phyloP scores from a whole-genome alignment of 2,888 invertebrate species.

The Melanostoma mellinum region DNA sequence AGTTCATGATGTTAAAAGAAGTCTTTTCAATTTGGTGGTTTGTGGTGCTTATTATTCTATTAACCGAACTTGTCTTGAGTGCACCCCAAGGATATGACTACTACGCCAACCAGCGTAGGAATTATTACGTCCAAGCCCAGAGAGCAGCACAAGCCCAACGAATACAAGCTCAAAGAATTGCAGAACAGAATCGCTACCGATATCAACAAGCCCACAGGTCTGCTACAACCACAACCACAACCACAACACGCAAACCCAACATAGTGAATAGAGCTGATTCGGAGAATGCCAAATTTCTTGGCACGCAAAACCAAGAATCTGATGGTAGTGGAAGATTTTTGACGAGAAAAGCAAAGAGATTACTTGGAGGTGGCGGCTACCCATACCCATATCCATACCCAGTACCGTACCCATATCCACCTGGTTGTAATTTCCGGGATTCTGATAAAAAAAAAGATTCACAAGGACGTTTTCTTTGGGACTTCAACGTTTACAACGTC shows the following conservation, averaged over 20 bases:
- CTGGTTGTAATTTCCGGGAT: slow-evolving; percentile 49
- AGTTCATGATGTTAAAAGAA: slow-evolving; percentile 16
- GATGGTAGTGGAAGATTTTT: slow-evolving; percentile 30
- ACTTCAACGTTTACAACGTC: slow-evolving; percentile 80
- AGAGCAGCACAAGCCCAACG: slow-evolving; percentile 48
- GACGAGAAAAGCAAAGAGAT: slow-evolving; percentile 56
- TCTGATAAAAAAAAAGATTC: slow-evolving; percentile 69
- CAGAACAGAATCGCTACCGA: slow-evolving; percentile 35
- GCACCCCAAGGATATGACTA: slow-evolving; percentile 63
- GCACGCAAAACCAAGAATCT: slow-evolving; percentile 78
- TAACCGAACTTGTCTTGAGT: slow-evolving; percentile 45
- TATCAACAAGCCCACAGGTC: slow-evolving; percentile 22
- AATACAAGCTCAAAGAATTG: slow-evolving; percentile 25
- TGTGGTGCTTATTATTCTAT: slow-evolving; percentile 39
- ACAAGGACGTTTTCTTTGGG: slow-evolving; percentile 80
- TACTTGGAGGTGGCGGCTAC: slow-evolving; percentile 29
- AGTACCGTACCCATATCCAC: not conserved
- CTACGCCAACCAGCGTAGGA: slow-evolving; percentile 52
- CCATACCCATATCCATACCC: slow-evolving; percentile 14
- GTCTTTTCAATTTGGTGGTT: slow-evolving; percentile 12
- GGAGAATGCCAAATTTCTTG: slow-evolving; percentile 80
- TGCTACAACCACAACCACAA: not conserved
- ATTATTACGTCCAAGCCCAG: slow-evolving; percentile 54
- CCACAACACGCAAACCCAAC: slow-evolving; percentile 6
- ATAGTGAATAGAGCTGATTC: slow-evolving; percentile 74